These are phyloP conservation scores for Apotomis capreana DNA, from an alignment of 2,888 invertebrate genomes.

Conservation along the genomic window DNA sequence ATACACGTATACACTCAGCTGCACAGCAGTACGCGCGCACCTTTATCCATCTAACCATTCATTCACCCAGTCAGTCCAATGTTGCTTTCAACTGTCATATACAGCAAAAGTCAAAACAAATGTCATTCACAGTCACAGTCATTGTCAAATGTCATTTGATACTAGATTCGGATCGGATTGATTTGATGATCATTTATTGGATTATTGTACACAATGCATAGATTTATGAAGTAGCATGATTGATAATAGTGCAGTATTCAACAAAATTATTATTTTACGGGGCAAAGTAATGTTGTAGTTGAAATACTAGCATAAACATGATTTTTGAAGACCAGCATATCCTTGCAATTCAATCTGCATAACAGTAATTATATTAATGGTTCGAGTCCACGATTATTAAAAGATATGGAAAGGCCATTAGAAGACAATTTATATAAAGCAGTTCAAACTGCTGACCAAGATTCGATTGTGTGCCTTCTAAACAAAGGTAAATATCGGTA, in stretches of 20 bases:
- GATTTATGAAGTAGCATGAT: neutral
- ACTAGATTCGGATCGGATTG: neutral
- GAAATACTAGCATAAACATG: neutral
- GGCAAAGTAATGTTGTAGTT: neutral
- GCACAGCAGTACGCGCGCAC: no score
- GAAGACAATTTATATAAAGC: constrained; percentile 71
- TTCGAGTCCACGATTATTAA: neutral
- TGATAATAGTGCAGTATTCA: neutral
- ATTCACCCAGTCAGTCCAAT: no score
- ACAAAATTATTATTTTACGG: neutral
- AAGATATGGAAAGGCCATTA: constrained; percentile 59
- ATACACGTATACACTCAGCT: no score
- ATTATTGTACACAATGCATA: neutral
- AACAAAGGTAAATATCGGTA: constrained; percentile 73
- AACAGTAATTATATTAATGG: neutral
- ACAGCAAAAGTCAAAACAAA: neutral
- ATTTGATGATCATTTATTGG: neutral
- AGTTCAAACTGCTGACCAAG: constrained; percentile 65
- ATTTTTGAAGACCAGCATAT: neutral
- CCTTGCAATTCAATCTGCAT: neutral
- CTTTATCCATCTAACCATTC: no score
- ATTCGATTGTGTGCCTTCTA: constrained; percentile 72
- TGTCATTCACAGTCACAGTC: neutral
- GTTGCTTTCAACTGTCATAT: neutral
- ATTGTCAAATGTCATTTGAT: neutral